Evolutionary conservation across 1,140 invertebrate species (phyloP), one percentile per base, ranked within the genome.

Genomic region (Brachionus sp.): DNA sequence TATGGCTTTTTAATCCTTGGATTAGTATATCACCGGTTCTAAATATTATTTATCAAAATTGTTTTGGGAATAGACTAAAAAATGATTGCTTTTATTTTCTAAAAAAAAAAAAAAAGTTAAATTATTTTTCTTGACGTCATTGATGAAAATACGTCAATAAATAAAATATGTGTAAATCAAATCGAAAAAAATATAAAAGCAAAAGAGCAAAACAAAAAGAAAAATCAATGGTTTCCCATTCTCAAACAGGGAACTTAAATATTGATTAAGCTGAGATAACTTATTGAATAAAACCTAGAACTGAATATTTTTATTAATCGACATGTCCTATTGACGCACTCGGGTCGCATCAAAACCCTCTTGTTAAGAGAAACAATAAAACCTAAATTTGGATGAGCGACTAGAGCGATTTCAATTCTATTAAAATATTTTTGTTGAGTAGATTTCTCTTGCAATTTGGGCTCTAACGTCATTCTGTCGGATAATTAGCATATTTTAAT

Each of bases 61-160:
- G 19, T 57, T 57, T 25, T 57, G 50, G 50, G 50, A 57, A 57
- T 57, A 57, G 50, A 10, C 50, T 57, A 19, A 50, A 57, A 70
- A 70, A 70, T 42, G 4, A 70, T 39, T 39, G 37, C 37, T 37
- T 70, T 70, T 70, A 39, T 70, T 70, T 70, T 70, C 16, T 37
- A 13, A 37, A 29, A 25, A 29, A 37, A 29, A 25, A 29, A 12
- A 12, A 64, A 70, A 70, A 37, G 66, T 39, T 19, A 70, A 70
- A 37, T 57, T 57, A 37, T 37, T 70, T 37, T 39, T 19, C 33
- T 39, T 70, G 66, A 70, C 66, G 66, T 70, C 66, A 70, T 70
- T 70, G 33, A 16, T 16, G n/a, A 70, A 39, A 70, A 70, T 70
- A 70, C 66, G 66, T 70, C 66, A 70, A 70, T 70, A 12, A 39